These are phyloP conservation scores for Cataglyphis cursor DNA, from an alignment of 2,888 invertebrate species.

Conservation along the genomic window DNA sequence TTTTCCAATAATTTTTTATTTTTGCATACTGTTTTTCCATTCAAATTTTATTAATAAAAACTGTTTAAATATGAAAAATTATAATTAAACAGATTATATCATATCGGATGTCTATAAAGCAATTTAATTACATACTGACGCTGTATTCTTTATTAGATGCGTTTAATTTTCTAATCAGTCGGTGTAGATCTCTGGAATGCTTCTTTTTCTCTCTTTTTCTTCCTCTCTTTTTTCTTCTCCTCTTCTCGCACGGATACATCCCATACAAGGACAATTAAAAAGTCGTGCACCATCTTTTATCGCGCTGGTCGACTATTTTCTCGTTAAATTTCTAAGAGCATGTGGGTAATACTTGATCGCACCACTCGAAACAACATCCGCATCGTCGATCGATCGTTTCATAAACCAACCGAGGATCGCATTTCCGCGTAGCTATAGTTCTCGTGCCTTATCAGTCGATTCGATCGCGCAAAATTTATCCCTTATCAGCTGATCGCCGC, in stretches of 20 bases:
- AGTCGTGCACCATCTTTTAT: conserved; percentile 31
- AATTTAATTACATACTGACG: conserved; percentile 32
- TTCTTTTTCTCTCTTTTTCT: not conserved
- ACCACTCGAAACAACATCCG: not conserved
- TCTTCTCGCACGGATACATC: not conserved
- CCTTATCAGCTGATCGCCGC: conserved; percentile 58
- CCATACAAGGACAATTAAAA: conserved; percentile 25
- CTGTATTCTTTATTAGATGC: not conserved
- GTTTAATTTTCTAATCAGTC: conserved; percentile 43
- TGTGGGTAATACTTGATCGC: conserved; percentile 8
- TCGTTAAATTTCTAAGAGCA: conserved; percentile 61
- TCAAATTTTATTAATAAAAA: not conserved
- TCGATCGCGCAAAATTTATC: conserved; percentile 70
- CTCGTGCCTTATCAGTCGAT: conserved; percentile 59
- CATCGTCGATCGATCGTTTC: conserved; percentile 68
- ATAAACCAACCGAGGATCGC: conserved; percentile 65
- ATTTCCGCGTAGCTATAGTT: conserved; percentile 65
- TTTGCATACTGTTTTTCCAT: not conserved
- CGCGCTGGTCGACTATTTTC: conserved; percentile 53
- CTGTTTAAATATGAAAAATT: not conserved
- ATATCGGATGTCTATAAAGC: not conserved
- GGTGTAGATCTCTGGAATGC: conserved; percentile 9
- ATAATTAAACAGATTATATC: not conserved
- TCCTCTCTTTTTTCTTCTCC: not conserved
- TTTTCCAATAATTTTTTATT: not conserved